phyloP scores from a whole-genome alignment of 2,888 invertebrate species.

The Athrips mouffetella region DNA sequence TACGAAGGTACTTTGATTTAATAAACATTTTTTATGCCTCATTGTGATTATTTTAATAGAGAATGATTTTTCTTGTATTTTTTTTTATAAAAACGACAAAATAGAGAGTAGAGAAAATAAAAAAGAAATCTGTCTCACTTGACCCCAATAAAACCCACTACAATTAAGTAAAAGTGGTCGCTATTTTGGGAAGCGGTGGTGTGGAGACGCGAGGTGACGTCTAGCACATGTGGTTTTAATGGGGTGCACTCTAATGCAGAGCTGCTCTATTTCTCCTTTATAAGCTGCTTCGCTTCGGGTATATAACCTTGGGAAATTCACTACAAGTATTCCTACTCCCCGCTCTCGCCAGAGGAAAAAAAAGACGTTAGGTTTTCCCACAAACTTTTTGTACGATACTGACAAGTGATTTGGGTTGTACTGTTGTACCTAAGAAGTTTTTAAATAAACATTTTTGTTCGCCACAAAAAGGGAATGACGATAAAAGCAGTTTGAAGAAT shows the following conservation, averaged over 20 bases:
- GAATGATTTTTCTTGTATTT: not conserved
- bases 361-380: slow-evolving; percentile 5
- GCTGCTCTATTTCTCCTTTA: slow-evolving; percentile 53
- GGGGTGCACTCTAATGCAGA: slow-evolving; percentile 64
- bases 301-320: slow-evolving; percentile 45
- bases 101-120: not conserved
- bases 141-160: slow-evolving; percentile 7
- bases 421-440: too few species aligned
- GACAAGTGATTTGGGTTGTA: slow-evolving; percentile 19
- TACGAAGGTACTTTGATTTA: slow-evolving; percentile 25
- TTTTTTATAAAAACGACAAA: not conserved
- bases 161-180: slow-evolving; percentile 9
- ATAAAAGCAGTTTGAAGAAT: slow-evolving; percentile 15
- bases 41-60: slow-evolving; percentile 15
- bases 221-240: slow-evolving; percentile 71
- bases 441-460: slow-evolving; percentile 7
- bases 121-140: slow-evolving; percentile 1
- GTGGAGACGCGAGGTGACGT: slow-evolving; percentile 48
- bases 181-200: slow-evolving; percentile 35
- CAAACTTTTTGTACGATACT: slow-evolving; percentile 14
- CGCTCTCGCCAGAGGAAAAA: not conserved
- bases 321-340: slow-evolving; percentile 13
- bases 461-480: slow-evolving; percentile 8
- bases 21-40: not conserved
- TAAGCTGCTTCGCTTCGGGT: slow-evolving; percentile 40